Conservation (phyloP, 1,140 invertebrate genomes). For the Chelonus insularis region DNA sequence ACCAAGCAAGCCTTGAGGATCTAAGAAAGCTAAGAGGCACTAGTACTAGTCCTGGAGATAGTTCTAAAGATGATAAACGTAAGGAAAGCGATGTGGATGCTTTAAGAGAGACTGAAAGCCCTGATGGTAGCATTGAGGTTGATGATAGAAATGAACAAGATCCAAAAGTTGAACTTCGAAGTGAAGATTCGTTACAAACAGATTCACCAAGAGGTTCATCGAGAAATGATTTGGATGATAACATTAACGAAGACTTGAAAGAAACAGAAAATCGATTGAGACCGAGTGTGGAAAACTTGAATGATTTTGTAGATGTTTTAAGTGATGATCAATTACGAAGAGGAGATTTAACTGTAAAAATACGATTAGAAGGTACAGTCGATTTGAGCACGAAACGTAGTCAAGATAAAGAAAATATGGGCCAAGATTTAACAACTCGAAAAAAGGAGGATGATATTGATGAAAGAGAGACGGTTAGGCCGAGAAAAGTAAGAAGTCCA, state of each 20-base stretch:
- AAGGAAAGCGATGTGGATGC: slow-evolving; percentile 36
- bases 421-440: slow-evolving; percentile 52
- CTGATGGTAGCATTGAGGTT: slow-evolving; percentile 56
- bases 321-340: slow-evolving; percentile 35
- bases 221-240: slow-evolving; percentile 42
- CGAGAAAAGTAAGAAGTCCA: slow-evolving; percentile 51
- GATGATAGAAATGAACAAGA: slow-evolving; percentile 50
- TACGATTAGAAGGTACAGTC: slow-evolving; percentile 52
- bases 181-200: slow-evolving; percentile 50
- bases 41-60: slow-evolving; percentile 46
- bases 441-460: slow-evolving; percentile 49
- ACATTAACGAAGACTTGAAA: slow-evolving; percentile 37
- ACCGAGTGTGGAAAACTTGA: slow-evolving; percentile 50
- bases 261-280: slow-evolving; percentile 42
- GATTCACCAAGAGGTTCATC: slow-evolving; percentile 45
- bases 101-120: slow-evolving; percentile 45
- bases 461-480: slow-evolving; percentile 42
- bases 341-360: slow-evolving; percentile 48
- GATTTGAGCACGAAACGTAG: slow-evolving; percentile 51
- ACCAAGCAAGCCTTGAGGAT: slow-evolving; percentile 49
- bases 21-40: slow-evolving; percentile 45
- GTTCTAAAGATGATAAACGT: slow-evolving; percentile 41
- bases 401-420: slow-evolving; percentile 55
- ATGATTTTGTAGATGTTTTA: slow-evolving; percentile 43
- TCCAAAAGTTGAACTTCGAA: slow-evolving; percentile 37